Percentiles rank a stretch among this genome's conserved stretches.
Evolutionary conservation across 2,113 vertebrate species (phyloP).

Genomic region (Emydura subglobosa): DNA sequence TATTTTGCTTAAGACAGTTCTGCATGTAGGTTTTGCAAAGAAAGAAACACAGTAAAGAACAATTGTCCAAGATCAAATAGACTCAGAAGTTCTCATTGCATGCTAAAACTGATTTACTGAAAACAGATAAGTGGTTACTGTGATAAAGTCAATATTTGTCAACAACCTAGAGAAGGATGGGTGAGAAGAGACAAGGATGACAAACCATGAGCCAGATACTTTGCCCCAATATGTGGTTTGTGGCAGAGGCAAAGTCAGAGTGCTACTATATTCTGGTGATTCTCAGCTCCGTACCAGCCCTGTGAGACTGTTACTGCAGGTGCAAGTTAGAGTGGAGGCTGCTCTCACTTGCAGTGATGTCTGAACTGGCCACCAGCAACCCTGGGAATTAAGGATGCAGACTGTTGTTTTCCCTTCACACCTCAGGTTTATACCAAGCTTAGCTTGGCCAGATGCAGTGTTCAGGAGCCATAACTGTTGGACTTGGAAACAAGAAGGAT

Average conservation of each 20-base stretch:
- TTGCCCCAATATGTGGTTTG: background rate
- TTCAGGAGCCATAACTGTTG: background rate
- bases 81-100: background rate
- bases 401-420: background rate
- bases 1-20: background rate
- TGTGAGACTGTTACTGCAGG: background rate
- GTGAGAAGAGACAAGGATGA: background rate
- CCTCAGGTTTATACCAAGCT: background rate
- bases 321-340: background rate
- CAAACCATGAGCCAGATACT: background rate
- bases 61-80: background rate
- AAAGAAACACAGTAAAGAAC: background rate
- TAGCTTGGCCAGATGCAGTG: background rate
- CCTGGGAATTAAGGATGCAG: background rate
- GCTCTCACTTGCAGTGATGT: background rate
- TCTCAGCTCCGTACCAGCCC: background rate
- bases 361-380: background rate
- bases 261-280: background rate
- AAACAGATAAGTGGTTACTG: background rate
- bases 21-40: background rate
- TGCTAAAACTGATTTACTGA: slow-evolving; percentile 3
- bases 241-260: background rate
- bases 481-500: background rate
- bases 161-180: background rate
- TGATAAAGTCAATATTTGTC: slow-evolving; percentile 21